Evolutionary conservation across 1,140 invertebrate genomes (phyloP).

Genomic region (Rhysida immarginata): DNA sequence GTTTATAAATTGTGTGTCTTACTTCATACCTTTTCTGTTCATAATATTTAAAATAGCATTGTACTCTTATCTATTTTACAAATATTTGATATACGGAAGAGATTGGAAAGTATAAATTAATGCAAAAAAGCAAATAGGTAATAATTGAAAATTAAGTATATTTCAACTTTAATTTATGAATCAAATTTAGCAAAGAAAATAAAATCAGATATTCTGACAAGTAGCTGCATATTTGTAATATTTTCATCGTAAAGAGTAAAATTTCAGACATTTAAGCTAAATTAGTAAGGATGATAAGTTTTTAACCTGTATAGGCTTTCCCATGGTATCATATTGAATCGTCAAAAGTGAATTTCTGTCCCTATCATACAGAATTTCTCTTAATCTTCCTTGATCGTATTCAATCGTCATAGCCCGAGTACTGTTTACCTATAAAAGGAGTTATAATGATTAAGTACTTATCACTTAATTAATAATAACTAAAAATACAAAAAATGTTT

Average conservation of each 20-base stretch:
- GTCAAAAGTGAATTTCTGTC: conserved; percentile 62
- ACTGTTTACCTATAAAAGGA: conserved; percentile 50
- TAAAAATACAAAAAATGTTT: too few relatives aligned
- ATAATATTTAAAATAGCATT: too few relatives aligned
- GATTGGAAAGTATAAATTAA: too few relatives aligned
- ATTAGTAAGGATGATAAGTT: too few relatives aligned
- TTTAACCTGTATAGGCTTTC: conserved; percentile 42
- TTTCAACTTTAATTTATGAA: background rate
- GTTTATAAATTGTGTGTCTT: too few relatives aligned
- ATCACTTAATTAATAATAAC: too few relatives aligned
- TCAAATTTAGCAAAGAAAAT: background rate
- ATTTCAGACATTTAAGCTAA: too few relatives aligned
- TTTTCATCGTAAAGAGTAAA: background rate
- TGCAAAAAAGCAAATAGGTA: background rate
- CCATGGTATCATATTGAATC: conserved; percentile 70
- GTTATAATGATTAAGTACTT: too few relatives aligned
- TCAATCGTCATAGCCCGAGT: conserved; percentile 69
- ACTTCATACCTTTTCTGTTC: too few relatives aligned
- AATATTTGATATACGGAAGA: too few relatives aligned
- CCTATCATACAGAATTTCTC: conserved; percentile 75
- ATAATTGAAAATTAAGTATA: background rate
- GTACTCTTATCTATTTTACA: too few relatives aligned
- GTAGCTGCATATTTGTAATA: background rate
- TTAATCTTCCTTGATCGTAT: conserved; percentile 72
- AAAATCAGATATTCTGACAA: background rate